phyloP scores from a whole-genome alignment of 2,888 invertebrate species.

The Laspeyria flexula region DNA sequence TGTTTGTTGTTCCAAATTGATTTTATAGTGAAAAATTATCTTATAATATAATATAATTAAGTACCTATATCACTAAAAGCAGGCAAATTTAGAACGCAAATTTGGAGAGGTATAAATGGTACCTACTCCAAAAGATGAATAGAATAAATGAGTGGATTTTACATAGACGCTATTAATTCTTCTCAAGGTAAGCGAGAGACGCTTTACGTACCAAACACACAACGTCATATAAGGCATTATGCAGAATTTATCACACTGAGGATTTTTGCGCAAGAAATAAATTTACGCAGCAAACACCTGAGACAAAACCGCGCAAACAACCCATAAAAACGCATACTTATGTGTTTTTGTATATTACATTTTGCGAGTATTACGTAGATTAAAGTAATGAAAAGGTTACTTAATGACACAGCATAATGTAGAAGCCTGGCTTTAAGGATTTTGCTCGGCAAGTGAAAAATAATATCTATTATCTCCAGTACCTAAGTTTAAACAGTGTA shows the following conservation, averaged over 20 bases:
- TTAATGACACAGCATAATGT: neutral
- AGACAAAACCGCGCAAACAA: conserved; percentile 39
- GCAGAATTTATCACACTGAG: conserved; percentile 30
- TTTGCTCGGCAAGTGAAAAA: neutral
- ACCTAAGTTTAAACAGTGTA: neutral
- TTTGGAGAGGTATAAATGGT: no score
- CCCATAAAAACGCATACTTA: conserved; percentile 14
- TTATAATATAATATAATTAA: no score
- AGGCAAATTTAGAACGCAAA: no score
- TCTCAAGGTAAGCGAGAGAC: conserved; percentile 17
- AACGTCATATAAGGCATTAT: conserved; percentile 18
- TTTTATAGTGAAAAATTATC: no score
- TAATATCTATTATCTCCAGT: neutral
- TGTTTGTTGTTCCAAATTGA: no score
- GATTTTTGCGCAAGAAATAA: conserved; percentile 45
- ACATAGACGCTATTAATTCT: conserved; percentile 21
- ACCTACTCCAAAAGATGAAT: neutral
- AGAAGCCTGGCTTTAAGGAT: neutral
- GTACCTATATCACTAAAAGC: no score
- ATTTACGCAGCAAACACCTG: conserved; percentile 51
- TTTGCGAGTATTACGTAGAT: neutral
- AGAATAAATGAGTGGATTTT: conserved; percentile 3
- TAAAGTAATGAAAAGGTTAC: neutral
- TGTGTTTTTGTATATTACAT: neutral
- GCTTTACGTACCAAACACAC: conserved; percentile 12